phyloP scores from a whole-genome alignment of 2,113 vertebrate species.

The Porphyrio hochstetteri region DNA sequence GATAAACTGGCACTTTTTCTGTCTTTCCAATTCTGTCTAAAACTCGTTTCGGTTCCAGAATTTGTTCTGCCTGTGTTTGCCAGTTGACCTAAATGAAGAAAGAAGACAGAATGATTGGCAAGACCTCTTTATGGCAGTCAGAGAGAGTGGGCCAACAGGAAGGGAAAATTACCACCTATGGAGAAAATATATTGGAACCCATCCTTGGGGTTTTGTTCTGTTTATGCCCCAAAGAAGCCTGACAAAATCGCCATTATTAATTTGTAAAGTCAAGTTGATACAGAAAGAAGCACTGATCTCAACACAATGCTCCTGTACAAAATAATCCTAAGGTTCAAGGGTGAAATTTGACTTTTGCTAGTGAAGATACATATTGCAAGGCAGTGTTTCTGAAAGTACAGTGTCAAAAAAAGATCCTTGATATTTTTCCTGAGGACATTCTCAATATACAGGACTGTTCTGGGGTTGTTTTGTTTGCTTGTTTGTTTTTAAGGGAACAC shows the following conservation, averaged over 20 bases:
- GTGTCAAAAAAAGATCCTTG: background rate
- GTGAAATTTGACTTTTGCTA: background rate
- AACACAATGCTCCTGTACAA: background rate
- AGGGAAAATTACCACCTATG: background rate
- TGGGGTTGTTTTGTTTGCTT: background rate
- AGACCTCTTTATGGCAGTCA: background rate
- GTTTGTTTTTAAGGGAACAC: background rate
- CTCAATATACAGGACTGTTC: background rate
- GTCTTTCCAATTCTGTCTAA: background rate
- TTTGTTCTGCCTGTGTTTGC: background rate
- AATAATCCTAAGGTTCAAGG: background rate
- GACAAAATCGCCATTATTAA: background rate
- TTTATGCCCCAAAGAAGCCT: background rate
- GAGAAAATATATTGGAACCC: background rate
- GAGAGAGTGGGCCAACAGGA: background rate
- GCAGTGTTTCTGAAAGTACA: background rate
- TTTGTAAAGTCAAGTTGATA: background rate
- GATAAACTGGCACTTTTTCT: background rate
- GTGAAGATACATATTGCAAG: background rate
- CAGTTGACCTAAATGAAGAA: background rate
- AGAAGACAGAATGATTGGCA: background rate
- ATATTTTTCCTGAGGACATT: background rate
- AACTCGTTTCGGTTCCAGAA: background rate
- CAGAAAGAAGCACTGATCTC: background rate
- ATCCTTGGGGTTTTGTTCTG: background rate